These are phyloP conservation scores for Aspidiotus rigidus DNA, from an alignment of 2,888 invertebrate genomes.

Conservation along the genomic window DNA sequence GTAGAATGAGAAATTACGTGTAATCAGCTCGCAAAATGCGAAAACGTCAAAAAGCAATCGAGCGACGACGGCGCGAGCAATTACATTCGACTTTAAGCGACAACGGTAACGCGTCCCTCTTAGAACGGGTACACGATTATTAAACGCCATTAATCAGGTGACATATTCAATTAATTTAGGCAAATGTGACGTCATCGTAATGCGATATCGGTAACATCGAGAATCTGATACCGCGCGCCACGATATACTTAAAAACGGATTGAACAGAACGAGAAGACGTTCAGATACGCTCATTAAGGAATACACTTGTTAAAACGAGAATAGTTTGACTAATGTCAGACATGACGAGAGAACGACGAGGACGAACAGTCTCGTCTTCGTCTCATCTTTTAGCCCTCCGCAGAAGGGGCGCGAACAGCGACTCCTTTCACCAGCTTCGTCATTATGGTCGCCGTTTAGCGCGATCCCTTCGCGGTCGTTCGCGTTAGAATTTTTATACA, in stretches of 20 bases:
- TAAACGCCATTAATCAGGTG: conserved; percentile 37
- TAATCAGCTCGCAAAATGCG: background rate
- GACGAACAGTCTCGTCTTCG: background rate
- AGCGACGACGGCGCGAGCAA: conserved; percentile 1
- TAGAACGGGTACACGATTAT: conserved; percentile 36
- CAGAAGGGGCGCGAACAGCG: background rate
- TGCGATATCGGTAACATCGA: conserved; percentile 33
- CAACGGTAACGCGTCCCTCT: background rate
- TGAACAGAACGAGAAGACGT: conserved; percentile 26
- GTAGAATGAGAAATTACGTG: conserved; percentile 1
- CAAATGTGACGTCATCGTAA: conserved; percentile 37
- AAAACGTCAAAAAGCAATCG: conserved; percentile 2
- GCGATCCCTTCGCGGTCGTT: background rate
- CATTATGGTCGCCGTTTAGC: background rate
- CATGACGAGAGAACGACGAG: background rate
- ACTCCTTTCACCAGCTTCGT: conserved; percentile 1
- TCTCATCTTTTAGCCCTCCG: background rate
- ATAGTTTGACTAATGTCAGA: background rate
- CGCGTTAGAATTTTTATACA: background rate
- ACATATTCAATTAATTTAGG: conserved; percentile 37
- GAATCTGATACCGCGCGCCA: conserved; percentile 14
- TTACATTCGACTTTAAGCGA: background rate
- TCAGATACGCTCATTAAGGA: conserved; percentile 32
- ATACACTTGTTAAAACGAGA: conserved; percentile 25
- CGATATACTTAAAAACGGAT: conserved; percentile 8